Evolutionary conservation across 2,888 invertebrate genomes (phyloP).

Genomic region (Mimas tiliae): DNA sequence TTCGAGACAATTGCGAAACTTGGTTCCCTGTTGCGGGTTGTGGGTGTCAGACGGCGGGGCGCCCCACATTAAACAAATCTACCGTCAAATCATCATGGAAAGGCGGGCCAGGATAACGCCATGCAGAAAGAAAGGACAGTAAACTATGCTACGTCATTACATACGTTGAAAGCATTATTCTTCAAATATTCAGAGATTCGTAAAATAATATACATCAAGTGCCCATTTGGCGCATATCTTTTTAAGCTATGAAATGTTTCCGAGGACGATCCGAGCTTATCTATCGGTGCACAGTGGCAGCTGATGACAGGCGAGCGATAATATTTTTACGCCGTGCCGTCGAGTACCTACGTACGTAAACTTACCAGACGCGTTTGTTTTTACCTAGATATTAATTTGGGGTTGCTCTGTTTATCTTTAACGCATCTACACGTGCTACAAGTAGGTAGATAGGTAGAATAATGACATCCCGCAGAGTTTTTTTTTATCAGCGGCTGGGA

Average conservation of each 20-base stretch:
- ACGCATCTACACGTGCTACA: constrained; percentile 19
- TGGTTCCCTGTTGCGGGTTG: too few relatives aligned
- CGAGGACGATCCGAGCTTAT: constrained; percentile 4
- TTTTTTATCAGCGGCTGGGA: too few relatives aligned
- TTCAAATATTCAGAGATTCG: too few relatives aligned
- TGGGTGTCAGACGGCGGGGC: too few relatives aligned
- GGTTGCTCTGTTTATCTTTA: constrained; percentile 22
- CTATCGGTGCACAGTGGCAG: constrained; percentile 35
- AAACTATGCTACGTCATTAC: too few relatives aligned
- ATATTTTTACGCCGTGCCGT: constrained; percentile 34
- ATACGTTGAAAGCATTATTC: too few relatives aligned
- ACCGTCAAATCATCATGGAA: too few relatives aligned
- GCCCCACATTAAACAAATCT: too few relatives aligned
- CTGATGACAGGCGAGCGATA: constrained; percentile 43
- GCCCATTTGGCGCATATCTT: neutral
- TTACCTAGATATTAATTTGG: constrained; percentile 29
- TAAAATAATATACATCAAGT: neutral
- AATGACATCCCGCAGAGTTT: constrained; percentile 7
- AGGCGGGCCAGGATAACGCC: too few relatives aligned
- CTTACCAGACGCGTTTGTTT: constrained; percentile 27
- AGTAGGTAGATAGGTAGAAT: neutral
- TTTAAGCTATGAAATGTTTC: constrained; percentile 1
- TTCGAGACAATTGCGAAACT: too few relatives aligned
- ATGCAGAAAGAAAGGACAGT: too few relatives aligned
- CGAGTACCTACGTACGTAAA: constrained; percentile 24